Evolutionary conservation across 2,797 vertebrate species (phyloP), one percentile per base, ranked within the genome.

Genomic region (Sylvilagus floridanus): DNA sequence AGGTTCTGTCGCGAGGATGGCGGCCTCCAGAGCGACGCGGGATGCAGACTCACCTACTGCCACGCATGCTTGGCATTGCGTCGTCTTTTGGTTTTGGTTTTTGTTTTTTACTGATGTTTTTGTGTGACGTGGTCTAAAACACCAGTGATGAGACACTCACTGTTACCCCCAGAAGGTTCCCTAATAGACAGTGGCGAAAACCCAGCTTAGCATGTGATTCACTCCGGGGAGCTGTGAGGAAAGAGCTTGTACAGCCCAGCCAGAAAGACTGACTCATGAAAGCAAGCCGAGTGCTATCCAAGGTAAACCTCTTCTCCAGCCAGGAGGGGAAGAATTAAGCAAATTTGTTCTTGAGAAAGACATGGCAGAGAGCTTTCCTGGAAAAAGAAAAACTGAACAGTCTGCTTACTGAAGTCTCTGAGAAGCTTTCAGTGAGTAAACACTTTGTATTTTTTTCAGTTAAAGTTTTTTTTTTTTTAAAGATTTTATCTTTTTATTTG

Each of bases 311-410:
- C 88, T 68, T 84, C 92, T 84, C 47, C 88, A 96, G 82, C 50
- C 83, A 72, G 75, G 65, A 63, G 65, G 73, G 47, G 85, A 90
- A 87, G 93, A 95, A 93, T 88, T 82, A 83, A 77, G 77, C 77
- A 90, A 94, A 91, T 95, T 89, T 96, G 90, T 97, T 95, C 95
- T 81, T 32, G 16, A 88, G 93, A 88, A 93, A 90, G 88, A 83
- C 77, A 57, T 14, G 32, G 93, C 57, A 88, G 75, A 66, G 32
- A 73, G 62, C 50, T 96, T 93, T 94, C 93, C 81, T 91, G 57
- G 84, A 89, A 93, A 96, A 88, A 63, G 79, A 91, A 87, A 92
- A 96, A 77, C 4, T 42, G 84, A 93, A 94, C 93, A 95, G 78
- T 92, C 86, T 91, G 91, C 84, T 89, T 72, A 93, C 84, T 66